phyloP scores from a whole-genome alignment of 2,888 invertebrate species.

The Xanthorhoe designata region DNA sequence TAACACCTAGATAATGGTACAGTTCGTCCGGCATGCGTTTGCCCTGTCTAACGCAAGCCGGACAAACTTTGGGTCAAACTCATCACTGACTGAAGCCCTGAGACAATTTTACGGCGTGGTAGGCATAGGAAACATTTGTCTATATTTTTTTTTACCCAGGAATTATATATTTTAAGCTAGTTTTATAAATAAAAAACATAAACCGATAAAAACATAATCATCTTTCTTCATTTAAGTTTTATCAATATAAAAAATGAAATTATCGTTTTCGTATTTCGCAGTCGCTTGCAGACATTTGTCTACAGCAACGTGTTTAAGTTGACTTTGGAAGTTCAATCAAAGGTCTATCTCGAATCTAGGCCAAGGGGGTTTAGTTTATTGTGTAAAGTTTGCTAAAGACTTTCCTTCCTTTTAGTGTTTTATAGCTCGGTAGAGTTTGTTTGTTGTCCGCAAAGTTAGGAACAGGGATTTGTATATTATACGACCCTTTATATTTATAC shows the following conservation, averaged over 20 bases:
- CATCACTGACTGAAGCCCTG: no score
- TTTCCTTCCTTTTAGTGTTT: constrained; percentile 9
- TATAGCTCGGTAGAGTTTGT: constrained; percentile 1
- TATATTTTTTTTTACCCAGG: no score
- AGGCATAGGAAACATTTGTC: no score
- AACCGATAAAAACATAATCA: no score
- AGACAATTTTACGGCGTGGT: no score
- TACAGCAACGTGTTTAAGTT: constrained; percentile 17
- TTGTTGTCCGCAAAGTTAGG: neutral
- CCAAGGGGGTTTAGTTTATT: constrained; percentile 20
- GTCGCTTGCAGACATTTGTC: neutral
- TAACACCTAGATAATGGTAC: no score
- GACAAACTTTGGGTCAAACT: no score
- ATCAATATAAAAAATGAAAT: no score
- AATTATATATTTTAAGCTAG: no score
- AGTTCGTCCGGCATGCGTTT: no score
- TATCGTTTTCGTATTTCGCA: neutral
- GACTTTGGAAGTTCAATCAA: constrained; percentile 32
- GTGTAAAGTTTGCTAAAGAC: constrained; percentile 20
- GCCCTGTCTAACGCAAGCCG: no score
- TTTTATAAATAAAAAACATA: no score
- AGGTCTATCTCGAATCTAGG: constrained; percentile 22
- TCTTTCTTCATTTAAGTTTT: neutral
- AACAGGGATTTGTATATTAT: neutral
- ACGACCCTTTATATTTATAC: neutral